These are phyloP conservation scores for Tokudaia muenninki DNA, from an alignment of 2,797 vertebrate species.

Conservation along the genomic window DNA sequence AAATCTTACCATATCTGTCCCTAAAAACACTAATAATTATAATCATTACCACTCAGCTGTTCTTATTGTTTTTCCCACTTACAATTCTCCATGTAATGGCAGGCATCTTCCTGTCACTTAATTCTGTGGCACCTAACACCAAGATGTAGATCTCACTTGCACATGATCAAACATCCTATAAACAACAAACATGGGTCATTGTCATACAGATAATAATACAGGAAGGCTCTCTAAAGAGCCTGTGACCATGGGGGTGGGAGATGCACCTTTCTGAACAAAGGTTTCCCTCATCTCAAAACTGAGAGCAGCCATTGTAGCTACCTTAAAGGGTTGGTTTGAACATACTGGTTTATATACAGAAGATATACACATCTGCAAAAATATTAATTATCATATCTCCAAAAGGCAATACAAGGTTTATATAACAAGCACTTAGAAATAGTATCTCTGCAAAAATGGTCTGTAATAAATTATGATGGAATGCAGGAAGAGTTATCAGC, in stretches of 20 bases:
- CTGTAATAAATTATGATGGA: conserved; percentile 56
- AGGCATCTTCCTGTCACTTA: not conserved
- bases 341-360: conserved; percentile 3
- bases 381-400: conserved; percentile 20
- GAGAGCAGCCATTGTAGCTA: not conserved
- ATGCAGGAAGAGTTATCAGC: conserved; percentile 60
- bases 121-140: not conserved
- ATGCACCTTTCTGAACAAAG: conserved; percentile 26
- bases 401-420: conserved; percentile 60
- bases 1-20: not conserved
- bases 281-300: conserved; percentile 61
- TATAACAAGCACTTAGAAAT: conserved; percentile 63
- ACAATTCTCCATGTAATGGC: not conserved
- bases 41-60: not conserved
- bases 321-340: not conserved
- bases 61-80: not conserved
- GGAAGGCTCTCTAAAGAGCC: not conserved
- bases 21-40: not conserved
- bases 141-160: not conserved
- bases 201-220: not conserved
- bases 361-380: conserved; percentile 14
- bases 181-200: not conserved
- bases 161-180: conserved; percentile 15
- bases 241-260: not conserved
- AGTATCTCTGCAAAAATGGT: conserved; percentile 61